Percentiles rank a stretch among this genome's conserved stretches.
Conservation (phyloP, 2,888 invertebrate genomes). For the Anodontia alba region DNA sequence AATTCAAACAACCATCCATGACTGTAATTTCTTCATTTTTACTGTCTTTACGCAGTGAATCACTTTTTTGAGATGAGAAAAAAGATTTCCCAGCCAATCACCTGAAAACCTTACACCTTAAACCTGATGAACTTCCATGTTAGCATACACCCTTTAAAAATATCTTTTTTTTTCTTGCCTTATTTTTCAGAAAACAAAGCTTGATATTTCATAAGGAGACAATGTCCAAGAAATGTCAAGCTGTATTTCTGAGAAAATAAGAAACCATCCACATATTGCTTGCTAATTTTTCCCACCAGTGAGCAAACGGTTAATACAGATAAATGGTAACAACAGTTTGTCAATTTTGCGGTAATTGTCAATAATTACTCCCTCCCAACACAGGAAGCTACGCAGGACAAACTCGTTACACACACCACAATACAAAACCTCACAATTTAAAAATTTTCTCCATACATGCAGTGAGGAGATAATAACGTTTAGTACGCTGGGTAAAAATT, state of each 20-base stretch:
- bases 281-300: too few species aligned
- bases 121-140: neutral
- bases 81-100: neutral
- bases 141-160: too few species aligned
- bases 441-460: neutral
- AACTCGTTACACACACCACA: neutral
- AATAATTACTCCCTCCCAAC: slow-evolving; percentile 6
- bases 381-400: neutral
- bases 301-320: too few species aligned
- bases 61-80: neutral
- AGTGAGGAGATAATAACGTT: neutral
- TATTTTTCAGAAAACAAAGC: too few species aligned
- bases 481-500: too few species aligned
- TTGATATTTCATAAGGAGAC: too few species aligned
- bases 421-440: neutral
- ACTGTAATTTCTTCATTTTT: neutral
- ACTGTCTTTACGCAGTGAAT: slow-evolving; percentile 6
- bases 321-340: too few species aligned
- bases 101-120: too few species aligned
- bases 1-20: neutral
- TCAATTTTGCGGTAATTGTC: slow-evolving; percentile 15
- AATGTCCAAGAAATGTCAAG: too few species aligned
- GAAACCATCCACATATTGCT: too few species aligned
- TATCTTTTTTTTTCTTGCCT: too few species aligned
- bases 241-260: too few species aligned